Evolutionary conservation across 2,888 invertebrate genomes (phyloP), one percentile per base, ranked within the genome.

Genomic region (Amphipoea lucens): DNA sequence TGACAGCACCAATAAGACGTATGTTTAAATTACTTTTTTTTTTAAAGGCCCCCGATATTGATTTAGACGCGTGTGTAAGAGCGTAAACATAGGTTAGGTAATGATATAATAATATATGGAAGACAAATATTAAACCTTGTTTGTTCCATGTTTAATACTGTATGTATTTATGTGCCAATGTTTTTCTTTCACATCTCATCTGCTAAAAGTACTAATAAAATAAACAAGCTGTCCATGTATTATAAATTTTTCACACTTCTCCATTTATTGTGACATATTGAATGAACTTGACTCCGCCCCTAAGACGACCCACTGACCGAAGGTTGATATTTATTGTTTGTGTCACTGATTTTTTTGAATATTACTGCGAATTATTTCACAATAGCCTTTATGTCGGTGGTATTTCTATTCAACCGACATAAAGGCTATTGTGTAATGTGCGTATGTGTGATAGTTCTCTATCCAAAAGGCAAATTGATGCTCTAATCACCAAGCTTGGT

Each of bases 181-280:
- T 69, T 69, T 45, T 60, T 80, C 4, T 75, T 85, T 60, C n/a
- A 84, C 74, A 79, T 63, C 12, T 63, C 40, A 60, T 14, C 20
- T 60, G 72, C 54, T 75, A 81, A 83, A 66, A 54, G 72, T 62
- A 42, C 62, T 85, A 83, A 75, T 73, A 6, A 73, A 75, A 75
- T 63, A 66, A 76, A 83, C 48, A 71, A 72, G 14, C 57, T 70
- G 57, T 9, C 11, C 51, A 40, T 80, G 29, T 62, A 36, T 73
- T 73, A 69, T 74, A 67, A 6, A 54, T 70, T 67, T 81, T 83
- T 73, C 69, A 85, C 86, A 67, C 66, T 29, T 76, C 48, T 23
- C 20, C 57, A 23, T 29, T 29, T 9, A 73, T 85, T 85, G 76
- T 82, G 86, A 76, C 69, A 85, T 66, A 40, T 73, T 73, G n/a